These are phyloP conservation scores for Thalassarche chlororhynchos DNA, from an alignment of 2,113 vertebrate species.

Conservation along the genomic window DNA sequence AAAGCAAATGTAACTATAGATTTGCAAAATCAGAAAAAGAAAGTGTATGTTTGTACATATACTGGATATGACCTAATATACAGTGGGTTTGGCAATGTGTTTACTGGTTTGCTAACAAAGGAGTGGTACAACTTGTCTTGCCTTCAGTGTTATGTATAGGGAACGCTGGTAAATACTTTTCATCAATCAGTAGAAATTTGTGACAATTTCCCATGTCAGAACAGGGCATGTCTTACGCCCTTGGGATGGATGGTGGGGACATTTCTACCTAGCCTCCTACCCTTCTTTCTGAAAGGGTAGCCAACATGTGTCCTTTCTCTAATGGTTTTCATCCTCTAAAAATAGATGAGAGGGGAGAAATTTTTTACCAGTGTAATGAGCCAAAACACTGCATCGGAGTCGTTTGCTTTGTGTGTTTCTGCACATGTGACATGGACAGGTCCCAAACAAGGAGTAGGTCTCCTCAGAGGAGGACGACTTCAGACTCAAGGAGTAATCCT, in stretches of 20 bases:
- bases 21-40: background rate
- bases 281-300: background rate
- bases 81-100: background rate
- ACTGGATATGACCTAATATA: background rate
- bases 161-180: background rate
- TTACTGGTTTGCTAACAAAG: background rate
- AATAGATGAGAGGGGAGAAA: background rate
- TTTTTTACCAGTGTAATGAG: background rate
- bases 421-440: background rate
- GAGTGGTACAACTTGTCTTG: background rate
- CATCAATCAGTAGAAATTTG: background rate
- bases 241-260: background rate
- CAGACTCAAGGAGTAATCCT: background rate
- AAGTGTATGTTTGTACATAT: background rate
- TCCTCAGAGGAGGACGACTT: background rate
- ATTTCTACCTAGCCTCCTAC: background rate
- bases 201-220: background rate
- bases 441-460: background rate
- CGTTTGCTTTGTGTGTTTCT: background rate
- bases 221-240: background rate
- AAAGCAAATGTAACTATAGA: background rate
- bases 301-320: background rate
- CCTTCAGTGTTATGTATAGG: background rate
- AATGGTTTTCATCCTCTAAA: background rate
- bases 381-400: background rate